phyloP scores from a whole-genome alignment of 2,888 invertebrate genomes.

The Nymphalis c-album region DNA sequence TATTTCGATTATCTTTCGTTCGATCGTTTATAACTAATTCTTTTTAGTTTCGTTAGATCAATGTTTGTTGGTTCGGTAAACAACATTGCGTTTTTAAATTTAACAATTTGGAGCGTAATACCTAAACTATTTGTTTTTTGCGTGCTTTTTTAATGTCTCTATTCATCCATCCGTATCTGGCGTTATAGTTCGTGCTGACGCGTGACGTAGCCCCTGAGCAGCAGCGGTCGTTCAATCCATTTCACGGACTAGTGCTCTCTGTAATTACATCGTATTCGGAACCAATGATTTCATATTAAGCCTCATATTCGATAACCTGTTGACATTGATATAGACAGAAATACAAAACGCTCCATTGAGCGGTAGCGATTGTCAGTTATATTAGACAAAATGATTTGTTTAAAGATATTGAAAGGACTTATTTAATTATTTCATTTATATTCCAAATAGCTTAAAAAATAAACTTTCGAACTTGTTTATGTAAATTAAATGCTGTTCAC shows the following conservation, averaged over 20 bases:
- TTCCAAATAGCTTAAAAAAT: too few species aligned
- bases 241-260: constrained; percentile 65
- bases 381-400: neutral
- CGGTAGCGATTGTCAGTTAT: neutral
- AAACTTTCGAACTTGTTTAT: too few species aligned
- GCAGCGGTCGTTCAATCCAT: constrained; percentile 52
- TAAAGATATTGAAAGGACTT: neutral
- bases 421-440: too few species aligned
- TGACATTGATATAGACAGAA: constrained; percentile 32
- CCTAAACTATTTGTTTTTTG: neutral
- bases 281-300: constrained; percentile 51
- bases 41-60: too few species aligned
- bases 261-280: constrained; percentile 61
- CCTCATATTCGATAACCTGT: constrained; percentile 55
- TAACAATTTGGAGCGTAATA: neutral
- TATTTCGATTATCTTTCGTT: neutral
- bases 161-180: constrained; percentile 9
- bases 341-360: constrained; percentile 13
- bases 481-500: too few species aligned
- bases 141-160: constrained; percentile 9
- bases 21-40: too few species aligned
- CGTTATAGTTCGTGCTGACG: constrained; percentile 30
- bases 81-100: neutral
- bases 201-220: constrained; percentile 23
- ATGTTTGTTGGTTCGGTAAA: too few species aligned